Evolutionary conservation across 2,113 vertebrate genomes (phyloP).

Genomic region (Peucedramus taeniatus): DNA sequence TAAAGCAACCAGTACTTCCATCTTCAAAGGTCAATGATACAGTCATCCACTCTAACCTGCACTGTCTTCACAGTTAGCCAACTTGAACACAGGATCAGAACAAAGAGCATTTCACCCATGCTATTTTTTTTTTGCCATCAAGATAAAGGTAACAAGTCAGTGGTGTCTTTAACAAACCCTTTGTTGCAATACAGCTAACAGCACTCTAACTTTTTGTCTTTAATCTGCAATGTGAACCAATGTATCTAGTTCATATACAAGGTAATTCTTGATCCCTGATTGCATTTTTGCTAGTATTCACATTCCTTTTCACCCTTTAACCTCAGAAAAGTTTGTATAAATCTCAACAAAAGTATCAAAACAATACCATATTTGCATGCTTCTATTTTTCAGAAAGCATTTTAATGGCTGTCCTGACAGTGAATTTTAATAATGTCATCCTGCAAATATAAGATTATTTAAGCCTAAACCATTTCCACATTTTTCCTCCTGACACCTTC

Average conservation of each 20-base stretch:
- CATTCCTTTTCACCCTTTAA: not conserved
- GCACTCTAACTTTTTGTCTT: not conserved
- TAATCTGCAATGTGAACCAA: not conserved
- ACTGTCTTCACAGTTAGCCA: not conserved
- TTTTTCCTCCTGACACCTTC: not conserved
- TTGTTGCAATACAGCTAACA: not conserved
- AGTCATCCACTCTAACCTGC: not conserved
- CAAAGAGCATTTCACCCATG: not conserved
- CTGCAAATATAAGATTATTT: not conserved
- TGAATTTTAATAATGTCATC: not conserved
- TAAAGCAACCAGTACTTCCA: not conserved
- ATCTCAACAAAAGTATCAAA: not conserved
- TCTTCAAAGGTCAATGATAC: not conserved
- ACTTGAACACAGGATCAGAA: not conserved
- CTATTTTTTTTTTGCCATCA: not conserved
- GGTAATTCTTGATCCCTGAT: not conserved
- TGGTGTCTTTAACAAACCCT: not conserved
- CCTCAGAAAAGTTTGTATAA: not conserved
- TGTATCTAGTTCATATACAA: not conserved
- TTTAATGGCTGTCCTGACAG: not conserved
- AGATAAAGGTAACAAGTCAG: not conserved
- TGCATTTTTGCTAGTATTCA: not conserved
- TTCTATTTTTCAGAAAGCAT: not conserved
- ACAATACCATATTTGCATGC: not conserved
- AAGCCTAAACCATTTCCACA: not conserved